Conservation (phyloP, 2,888 invertebrate species). For the Papilio demoleus region DNA sequence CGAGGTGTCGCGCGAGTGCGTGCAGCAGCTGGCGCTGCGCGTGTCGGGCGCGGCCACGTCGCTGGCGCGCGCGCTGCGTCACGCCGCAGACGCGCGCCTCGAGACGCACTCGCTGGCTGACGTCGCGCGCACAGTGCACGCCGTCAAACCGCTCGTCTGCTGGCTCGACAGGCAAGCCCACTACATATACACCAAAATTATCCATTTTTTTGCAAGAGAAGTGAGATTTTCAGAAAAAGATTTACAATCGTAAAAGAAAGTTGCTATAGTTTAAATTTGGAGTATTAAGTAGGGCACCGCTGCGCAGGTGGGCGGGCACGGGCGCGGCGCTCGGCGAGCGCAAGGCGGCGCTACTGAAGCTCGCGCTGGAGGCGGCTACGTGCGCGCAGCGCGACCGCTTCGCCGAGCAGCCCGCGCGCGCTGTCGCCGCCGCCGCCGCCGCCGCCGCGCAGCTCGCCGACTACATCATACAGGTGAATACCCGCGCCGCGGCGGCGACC, state of each 20-base stretch:
- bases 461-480: constrained; percentile 89
- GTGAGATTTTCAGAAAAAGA: too few species aligned
- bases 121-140: constrained; percentile 92
- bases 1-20: constrained; percentile 94
- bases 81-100: constrained; percentile 88
- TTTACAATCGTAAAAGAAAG: too few species aligned
- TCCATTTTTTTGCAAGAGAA: too few species aligned
- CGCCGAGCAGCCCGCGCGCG: constrained; percentile 92
- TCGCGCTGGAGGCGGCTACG: constrained; percentile 94
- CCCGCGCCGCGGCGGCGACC: neutral
- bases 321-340: constrained; percentile 59
- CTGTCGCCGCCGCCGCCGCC: constrained; percentile 88
- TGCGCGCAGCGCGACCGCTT: constrained; percentile 96
- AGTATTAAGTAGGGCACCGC: neutral
- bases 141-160: constrained; percentile 93
- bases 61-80: constrained; percentile 89
- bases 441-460: constrained; percentile 91
- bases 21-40: constrained; percentile 93
- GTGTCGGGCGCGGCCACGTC: constrained; percentile 89
- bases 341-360: constrained; percentile 87
- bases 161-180: constrained; percentile 92
- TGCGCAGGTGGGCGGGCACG: constrained; percentile 49
- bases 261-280: too few species aligned
- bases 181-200: too few species aligned
- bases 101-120: constrained; percentile 92